Conservation (phyloP, 2,888 invertebrate genomes). For the Chorisops tibialis region DNA sequence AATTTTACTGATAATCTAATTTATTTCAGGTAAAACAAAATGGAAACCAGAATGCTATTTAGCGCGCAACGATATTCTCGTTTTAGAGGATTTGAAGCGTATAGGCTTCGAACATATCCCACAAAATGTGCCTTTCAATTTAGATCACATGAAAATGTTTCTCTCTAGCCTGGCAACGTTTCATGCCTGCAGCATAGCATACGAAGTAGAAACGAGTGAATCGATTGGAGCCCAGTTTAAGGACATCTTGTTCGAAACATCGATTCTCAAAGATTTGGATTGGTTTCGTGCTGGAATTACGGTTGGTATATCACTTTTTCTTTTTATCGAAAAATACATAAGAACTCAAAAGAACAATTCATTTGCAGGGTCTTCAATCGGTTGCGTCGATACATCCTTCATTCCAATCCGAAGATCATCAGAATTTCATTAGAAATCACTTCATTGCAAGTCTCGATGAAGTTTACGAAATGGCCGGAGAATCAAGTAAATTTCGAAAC, state of each 20-base stretch:
- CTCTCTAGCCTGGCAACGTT: constrained; percentile 47
- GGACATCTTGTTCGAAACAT: constrained; percentile 39
- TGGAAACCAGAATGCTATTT: constrained; percentile 48
- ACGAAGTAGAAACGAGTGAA: constrained; percentile 41
- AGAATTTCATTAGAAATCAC: constrained; percentile 40
- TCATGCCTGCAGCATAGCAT: constrained; percentile 51
- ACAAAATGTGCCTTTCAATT: constrained; percentile 38
- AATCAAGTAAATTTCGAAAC: constrained; percentile 49
- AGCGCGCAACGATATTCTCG: constrained; percentile 44
- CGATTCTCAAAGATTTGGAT: constrained; percentile 37
- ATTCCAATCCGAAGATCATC: constrained; percentile 36
- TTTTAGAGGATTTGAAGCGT: constrained; percentile 50
- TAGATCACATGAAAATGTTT: constrained; percentile 44
- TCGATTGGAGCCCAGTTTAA: constrained; percentile 39
- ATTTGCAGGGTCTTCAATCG: constrained; percentile 38
- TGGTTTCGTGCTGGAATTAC: constrained; percentile 43
- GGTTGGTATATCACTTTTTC: constrained; percentile 31
- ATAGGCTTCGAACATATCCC: constrained; percentile 38
- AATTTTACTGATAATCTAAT: not conserved
- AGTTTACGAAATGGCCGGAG: constrained; percentile 42
- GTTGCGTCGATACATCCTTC: constrained; percentile 39
- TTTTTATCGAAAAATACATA: too few relatives aligned
- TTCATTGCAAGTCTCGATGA: constrained; percentile 39
- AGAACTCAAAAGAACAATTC: not conserved
- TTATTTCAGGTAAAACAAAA: constrained; percentile 37